Conservation (phyloP, 2,113 vertebrate genomes). For the Alosa alosa region DNA sequence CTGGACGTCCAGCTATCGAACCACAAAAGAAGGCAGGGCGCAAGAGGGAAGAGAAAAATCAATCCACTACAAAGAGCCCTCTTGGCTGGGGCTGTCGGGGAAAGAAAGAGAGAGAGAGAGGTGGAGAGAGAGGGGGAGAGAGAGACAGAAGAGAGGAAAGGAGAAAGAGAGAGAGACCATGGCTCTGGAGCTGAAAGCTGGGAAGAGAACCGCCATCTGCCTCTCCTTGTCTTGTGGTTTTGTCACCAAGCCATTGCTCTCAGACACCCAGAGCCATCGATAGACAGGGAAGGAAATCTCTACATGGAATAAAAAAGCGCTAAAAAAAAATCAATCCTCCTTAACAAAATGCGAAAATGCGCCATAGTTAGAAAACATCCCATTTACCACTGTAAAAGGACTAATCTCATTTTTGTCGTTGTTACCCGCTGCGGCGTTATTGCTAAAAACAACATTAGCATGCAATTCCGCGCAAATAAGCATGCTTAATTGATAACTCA, state of each 20-base stretch:
- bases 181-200: conserved; percentile 29
- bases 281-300: conserved; percentile 20
- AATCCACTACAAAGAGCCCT: conserved; percentile 75
- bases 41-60: conserved; percentile 93
- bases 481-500: not conserved
- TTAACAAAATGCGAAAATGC: conserved; percentile 33
- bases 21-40: conserved; percentile 73
- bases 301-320: conserved; percentile 35
- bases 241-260: not conserved
- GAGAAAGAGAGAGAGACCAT: not conserved
- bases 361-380: conserved; percentile 23
- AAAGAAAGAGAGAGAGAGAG: conserved; percentile 21
- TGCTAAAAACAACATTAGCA: conserved; percentile 26
- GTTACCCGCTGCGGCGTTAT: not conserved
- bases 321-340: conserved; percentile 45
- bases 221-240: conserved; percentile 23
- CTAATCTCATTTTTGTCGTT: not conserved
- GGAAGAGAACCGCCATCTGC: conserved; percentile 25
- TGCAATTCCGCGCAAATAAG: conserved; percentile 15
- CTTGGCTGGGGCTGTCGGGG: conserved; percentile 44
- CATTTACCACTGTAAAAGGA: not conserved
- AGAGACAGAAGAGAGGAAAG: not conserved
- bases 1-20: conserved; percentile 89
- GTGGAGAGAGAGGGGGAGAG: not conserved
- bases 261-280: conserved; percentile 6